phyloP scores from a whole-genome alignment of 2,888 invertebrate species.

The Rhodophaea formosa region DNA sequence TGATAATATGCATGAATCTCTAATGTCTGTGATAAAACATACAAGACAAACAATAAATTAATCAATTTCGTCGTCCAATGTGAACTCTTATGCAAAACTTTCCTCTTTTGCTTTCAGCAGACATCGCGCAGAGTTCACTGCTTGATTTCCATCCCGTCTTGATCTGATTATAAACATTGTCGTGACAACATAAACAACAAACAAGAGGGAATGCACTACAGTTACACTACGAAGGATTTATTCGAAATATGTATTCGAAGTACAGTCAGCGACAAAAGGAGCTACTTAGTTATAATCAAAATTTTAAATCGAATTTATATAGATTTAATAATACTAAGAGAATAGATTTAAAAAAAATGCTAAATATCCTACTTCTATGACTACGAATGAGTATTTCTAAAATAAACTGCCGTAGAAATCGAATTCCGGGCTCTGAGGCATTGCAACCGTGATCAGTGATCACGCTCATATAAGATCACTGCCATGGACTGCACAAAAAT shows the following conservation, averaged over 20 bases:
- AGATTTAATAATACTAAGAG: too few species aligned
- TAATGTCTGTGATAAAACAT: too few species aligned
- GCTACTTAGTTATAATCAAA: not conserved
- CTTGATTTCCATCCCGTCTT: not conserved
- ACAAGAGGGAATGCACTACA: slow-evolving; percentile 9
- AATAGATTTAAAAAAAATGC: too few species aligned
- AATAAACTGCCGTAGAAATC: too few species aligned
- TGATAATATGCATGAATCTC: too few species aligned
- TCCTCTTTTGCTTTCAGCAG: not conserved
- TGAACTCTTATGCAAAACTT: not conserved
- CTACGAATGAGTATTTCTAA: too few species aligned
- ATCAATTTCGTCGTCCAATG: not conserved
- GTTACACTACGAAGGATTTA: slow-evolving; percentile 4
- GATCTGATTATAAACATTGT: slow-evolving; percentile 10
- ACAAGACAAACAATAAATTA: too few species aligned
- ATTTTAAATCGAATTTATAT: not conserved
- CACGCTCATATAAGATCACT: too few species aligned
- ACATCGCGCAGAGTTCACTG: not conserved
- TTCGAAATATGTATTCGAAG: slow-evolving; percentile 1
- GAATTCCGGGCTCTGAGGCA: too few species aligned
- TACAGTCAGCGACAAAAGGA: not conserved
- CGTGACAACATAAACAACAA: slow-evolving; percentile 8
- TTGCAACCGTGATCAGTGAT: too few species aligned
- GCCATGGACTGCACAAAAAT: too few species aligned
- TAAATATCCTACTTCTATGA: too few species aligned